These are phyloP conservation scores for Speoplatyrhinus poulsoni DNA, from an alignment of 2,113 vertebrate species.

Conservation along the genomic window DNA sequence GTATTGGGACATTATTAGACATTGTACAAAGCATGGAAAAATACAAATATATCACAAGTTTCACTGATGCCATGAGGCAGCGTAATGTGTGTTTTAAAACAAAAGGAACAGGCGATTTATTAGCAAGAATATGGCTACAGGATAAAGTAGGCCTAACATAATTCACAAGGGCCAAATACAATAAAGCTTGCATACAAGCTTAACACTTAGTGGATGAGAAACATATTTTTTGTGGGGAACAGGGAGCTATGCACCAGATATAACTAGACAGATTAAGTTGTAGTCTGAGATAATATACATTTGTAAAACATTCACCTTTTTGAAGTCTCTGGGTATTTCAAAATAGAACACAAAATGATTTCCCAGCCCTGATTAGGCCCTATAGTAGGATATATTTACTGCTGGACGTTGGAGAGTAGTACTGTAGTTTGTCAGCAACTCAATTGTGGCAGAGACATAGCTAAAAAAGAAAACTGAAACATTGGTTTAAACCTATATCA, in stretches of 20 bases:
- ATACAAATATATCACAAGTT: slow-evolving; percentile 74
- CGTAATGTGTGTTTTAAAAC: slow-evolving; percentile 30
- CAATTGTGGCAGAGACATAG: too few relatives aligned
- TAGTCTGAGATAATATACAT: background rate
- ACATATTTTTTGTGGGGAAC: slow-evolving; percentile 15
- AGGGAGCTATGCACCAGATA: slow-evolving; percentile 51
- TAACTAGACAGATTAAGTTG: slow-evolving; percentile 8
- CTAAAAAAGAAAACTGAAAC: too few relatives aligned
- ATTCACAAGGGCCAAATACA: slow-evolving; percentile 27
- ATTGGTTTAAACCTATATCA: too few relatives aligned
- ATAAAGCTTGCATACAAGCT: slow-evolving; percentile 11
- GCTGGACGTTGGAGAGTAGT: too few relatives aligned
- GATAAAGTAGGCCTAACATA: slow-evolving; percentile 24
- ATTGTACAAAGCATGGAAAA: slow-evolving; percentile 71
- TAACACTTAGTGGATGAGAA: slow-evolving; percentile 27
- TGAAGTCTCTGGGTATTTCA: too few relatives aligned
- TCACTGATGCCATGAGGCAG: slow-evolving; percentile 63
- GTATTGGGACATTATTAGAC: slow-evolving; percentile 75
- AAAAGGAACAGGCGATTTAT: background rate
- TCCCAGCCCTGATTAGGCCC: too few relatives aligned
- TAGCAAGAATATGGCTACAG: slow-evolving; percentile 38
- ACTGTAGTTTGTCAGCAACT: too few relatives aligned
- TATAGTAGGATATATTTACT: too few relatives aligned
- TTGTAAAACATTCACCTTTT: too few relatives aligned
- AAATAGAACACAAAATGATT: too few relatives aligned